Evolutionary conservation across 2,888 invertebrate species (phyloP), one percentile per base, ranked within the genome.

Genomic region (Serrognathus titanus): DNA sequence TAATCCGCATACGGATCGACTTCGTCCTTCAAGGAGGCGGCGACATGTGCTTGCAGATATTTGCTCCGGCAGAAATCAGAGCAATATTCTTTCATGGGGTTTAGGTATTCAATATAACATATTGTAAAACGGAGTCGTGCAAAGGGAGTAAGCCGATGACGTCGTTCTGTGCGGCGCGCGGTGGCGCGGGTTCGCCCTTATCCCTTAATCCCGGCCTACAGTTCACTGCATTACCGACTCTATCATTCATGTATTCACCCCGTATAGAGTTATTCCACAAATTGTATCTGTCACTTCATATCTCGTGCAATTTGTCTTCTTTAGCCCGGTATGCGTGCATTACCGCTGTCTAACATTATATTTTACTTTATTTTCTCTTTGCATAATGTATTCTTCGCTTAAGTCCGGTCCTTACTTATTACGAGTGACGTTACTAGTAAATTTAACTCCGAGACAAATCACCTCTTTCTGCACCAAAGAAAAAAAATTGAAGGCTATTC

Each of bases 161-260:
- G 45, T 51, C 51, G 40, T 39, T 47, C 35, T 51, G 31, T 12
- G 24, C 31, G 36, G 12, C 16, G 16, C 16, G 24, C 24, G 24
- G 38, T 39, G 36, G 40, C 46, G 55, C 31, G 40, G 39, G 47
- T 48, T 20, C 13, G 45, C 47, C 51, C 46, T 52, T 52, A 56
- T 56, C 53, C 61, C 60, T 60, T 72, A 73, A 73, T 73, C 73
- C 71, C 55, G 65, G 63, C 61, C 65, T 66, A 63, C 66, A 66
- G 69, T 67, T 66, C 65, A 64, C 65, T 66, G 66, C 69, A 69
- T 72, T 71, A 71, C 69, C 66, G 69, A 70, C 69, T 72, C 70
- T 70, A 71, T 73, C 71, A 73, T 74, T 74, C 73, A 74, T 73
- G 68, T 74, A 74, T 73, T 71, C 74, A 72, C 71, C 70, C 72